phyloP scores from a whole-genome alignment of 92 coral and sea anemone species.

The Epizoanthus rinbou region DNA sequence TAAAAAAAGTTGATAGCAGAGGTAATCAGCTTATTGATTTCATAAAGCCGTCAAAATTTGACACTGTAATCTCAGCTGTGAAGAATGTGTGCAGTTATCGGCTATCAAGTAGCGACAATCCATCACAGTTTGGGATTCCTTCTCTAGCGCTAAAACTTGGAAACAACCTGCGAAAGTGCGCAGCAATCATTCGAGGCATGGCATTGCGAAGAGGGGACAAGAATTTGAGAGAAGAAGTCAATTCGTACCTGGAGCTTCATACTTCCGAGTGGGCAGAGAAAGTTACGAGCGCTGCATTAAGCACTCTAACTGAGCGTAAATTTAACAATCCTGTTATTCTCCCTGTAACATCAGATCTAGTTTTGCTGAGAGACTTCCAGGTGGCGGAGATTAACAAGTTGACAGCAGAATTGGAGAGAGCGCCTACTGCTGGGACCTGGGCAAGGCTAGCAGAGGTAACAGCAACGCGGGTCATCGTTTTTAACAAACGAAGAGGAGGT shows the following conservation, averaged over 20 bases:
- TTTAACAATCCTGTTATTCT: neutral
- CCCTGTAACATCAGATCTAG: conserved; percentile 18
- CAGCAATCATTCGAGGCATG: conserved; percentile 5
- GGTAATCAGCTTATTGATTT: neutral
- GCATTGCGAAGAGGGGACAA: conserved; percentile 14
- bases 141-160: conserved; percentile 50
- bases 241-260: conserved; percentile 1
- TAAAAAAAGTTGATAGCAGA: neutral
- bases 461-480: conserved; percentile 48
- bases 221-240: neutral
- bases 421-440: conserved; percentile 32
- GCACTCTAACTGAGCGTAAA: too few species aligned
- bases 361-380: neutral
- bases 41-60: neutral
- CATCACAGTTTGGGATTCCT: conserved; percentile 8
- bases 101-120: neutral
- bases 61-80: too few species aligned
- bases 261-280: conserved; percentile 1
- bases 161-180: conserved; percentile 48
- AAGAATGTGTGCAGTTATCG: neutral
- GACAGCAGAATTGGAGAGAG: neutral
- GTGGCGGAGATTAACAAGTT: neutral
- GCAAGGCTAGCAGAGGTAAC: conserved; percentile 43
- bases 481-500: conserved; percentile 58
- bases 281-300: neutral